Percentiles rank a stretch among this genome's conserved stretches.
These are phyloP conservation scores for Acrobasis suavella DNA, from an alignment of 2,888 invertebrate genomes.

Conservation along the genomic window DNA sequence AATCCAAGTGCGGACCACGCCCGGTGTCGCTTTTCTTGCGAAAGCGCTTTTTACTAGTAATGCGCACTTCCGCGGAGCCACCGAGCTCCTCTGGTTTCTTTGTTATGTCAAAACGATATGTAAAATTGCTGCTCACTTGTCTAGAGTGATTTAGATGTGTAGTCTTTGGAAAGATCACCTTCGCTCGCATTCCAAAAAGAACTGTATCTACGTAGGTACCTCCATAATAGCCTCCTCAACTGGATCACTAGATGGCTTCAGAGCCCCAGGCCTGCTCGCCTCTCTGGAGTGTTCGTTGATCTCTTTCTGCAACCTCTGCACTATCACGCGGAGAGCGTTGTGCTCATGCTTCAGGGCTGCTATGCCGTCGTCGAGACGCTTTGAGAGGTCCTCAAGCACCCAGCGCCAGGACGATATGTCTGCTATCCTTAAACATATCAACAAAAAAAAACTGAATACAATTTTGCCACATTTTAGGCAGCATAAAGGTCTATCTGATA, in stretches of 20 bases:
- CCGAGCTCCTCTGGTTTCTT: too few relatives aligned
- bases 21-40: too few relatives aligned
- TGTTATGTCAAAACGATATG: too few relatives aligned
- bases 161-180: too few relatives aligned
- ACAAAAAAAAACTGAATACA: too few relatives aligned
- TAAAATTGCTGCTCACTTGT: slow-evolving; percentile 37
- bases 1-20: too few relatives aligned
- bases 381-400: slow-evolving; percentile 65
- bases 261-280: slow-evolving; percentile 56
- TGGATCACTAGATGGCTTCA: slow-evolving; percentile 54
- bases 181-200: too few relatives aligned
- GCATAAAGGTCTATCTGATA: too few relatives aligned
- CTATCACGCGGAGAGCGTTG: slow-evolving; percentile 60
- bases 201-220: slow-evolving; percentile 39
- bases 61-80: too few relatives aligned
- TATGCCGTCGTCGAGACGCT: slow-evolving; percentile 58
- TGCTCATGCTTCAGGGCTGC: slow-evolving; percentile 57
- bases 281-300: slow-evolving; percentile 47
- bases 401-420: slow-evolving; percentile 72
- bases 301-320: slow-evolving; percentile 56
- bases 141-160: slow-evolving; percentile 51
- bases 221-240: slow-evolving; percentile 64
- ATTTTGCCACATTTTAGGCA: neutral
- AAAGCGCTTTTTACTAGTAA: too few relatives aligned
- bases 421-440: slow-evolving; percentile 52